Evolutionary conservation across 2,797 vertebrate genomes (phyloP).

Genomic region (Gymnodraco acuticeps): DNA sequence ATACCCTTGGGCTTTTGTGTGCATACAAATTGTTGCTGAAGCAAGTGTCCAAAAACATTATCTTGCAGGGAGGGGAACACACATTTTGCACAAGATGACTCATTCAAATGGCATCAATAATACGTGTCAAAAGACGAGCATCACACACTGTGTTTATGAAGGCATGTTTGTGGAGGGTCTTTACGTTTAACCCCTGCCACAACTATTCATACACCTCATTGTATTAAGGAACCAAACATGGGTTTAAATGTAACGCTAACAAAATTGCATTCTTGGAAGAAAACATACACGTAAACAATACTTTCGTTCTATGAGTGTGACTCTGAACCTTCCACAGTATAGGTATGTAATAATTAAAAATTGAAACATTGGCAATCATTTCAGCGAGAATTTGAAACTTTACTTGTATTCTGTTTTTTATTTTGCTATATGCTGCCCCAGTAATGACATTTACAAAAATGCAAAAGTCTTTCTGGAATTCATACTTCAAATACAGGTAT

Average conservation of each 20-base stretch:
- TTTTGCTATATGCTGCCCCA: not conserved
- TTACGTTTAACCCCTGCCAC: conserved; percentile 18
- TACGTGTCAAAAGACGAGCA: conserved; percentile 50
- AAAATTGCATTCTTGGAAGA: not conserved
- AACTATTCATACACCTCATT: conserved; percentile 18
- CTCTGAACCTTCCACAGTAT: not conserved
- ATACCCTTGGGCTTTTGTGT: conserved; percentile 78
- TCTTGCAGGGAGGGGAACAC: conserved; percentile 64
- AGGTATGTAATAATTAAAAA: not conserved
- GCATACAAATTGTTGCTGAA: conserved; percentile 59
- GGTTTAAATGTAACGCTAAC: conserved; percentile 11
- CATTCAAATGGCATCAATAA: conserved; percentile 59
- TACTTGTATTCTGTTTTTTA: not conserved
- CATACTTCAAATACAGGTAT: not conserved
- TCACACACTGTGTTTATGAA: conserved; percentile 34
- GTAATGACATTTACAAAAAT: not conserved
- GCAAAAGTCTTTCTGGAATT: too few relatives aligned
- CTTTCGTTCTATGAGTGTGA: not conserved
- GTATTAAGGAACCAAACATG: conserved; percentile 5
- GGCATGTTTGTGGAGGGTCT: conserved; percentile 45
- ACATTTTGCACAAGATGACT: conserved; percentile 60
- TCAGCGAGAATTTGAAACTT: not conserved
- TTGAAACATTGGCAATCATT: not conserved
- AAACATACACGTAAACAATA: too few relatives aligned
- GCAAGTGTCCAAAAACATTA: conserved; percentile 61